These are phyloP conservation scores for Helicolenus hilgendorfi DNA, from an alignment of 2,797 vertebrate genomes.

Conservation along the genomic window DNA sequence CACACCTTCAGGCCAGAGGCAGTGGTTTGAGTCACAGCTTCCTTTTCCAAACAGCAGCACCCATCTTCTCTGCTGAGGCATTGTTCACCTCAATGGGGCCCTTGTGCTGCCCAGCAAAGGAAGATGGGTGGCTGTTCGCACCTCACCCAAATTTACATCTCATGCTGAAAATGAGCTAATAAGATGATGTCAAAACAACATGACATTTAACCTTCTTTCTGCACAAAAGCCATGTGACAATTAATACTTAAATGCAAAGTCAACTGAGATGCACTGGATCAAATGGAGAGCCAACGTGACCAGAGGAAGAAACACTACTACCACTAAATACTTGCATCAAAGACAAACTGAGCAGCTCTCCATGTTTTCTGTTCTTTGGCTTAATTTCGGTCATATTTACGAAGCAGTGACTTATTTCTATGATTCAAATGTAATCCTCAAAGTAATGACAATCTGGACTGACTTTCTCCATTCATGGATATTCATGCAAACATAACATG, in stretches of 20 bases:
- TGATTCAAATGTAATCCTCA: neutral
- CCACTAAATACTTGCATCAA: neutral
- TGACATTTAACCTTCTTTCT: neutral
- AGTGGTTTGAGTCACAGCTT: conserved; percentile 72
- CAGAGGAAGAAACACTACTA: neutral
- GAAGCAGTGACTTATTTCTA: neutral
- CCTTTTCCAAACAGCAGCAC: conserved; percentile 78
- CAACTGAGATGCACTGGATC: neutral
- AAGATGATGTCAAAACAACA: conserved; percentile 1
- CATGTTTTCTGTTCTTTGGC: neutral
- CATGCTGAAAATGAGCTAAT: conserved; percentile 6
- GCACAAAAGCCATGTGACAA: conserved; percentile 1
- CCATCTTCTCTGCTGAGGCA: conserved; percentile 47
- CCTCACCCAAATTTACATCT: conserved; percentile 31
- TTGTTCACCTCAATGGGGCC: conserved; percentile 56
- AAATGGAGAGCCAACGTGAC: neutral
- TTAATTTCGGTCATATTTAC: neutral
- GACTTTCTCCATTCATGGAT: neutral
- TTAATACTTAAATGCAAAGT: conserved; percentile 2
- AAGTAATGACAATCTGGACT: neutral
- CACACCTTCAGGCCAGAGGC: conserved; percentile 79
- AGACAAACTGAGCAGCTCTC: neutral
- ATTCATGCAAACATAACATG: neutral
- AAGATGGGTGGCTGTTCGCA: conserved; percentile 16
- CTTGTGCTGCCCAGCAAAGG: conserved; percentile 42